These are phyloP conservation scores for Saxidomus purpurata DNA, from an alignment of 1,140 invertebrate genomes.

Conservation along the genomic window DNA sequence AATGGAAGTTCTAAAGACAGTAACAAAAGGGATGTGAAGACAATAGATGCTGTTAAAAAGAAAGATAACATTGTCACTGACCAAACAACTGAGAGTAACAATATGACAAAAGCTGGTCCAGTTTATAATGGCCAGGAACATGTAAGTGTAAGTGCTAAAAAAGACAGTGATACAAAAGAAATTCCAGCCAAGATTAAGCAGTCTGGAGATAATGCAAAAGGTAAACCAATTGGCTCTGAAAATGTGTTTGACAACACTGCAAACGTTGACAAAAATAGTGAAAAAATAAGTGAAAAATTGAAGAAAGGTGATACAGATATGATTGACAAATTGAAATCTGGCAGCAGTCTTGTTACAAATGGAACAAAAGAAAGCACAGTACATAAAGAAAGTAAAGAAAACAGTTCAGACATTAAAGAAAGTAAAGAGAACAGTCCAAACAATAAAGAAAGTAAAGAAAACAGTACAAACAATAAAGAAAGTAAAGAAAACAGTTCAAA, in stretches of 20 bases:
- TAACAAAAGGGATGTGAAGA: neutral
- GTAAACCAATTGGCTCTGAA: neutral
- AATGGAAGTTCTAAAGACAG: neutral
- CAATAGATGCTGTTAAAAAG: neutral
- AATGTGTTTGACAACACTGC: neutral
- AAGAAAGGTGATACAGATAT: neutral
- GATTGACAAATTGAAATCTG: neutral
- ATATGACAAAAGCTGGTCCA: too few relatives aligned
- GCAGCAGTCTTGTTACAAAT: neutral
- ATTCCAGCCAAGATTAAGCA: neutral
- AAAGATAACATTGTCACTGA: neutral
- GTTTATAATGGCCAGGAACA: neutral
- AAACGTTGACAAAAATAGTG: neutral
- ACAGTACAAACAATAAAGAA: neutral
- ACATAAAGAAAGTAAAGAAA: neutral
- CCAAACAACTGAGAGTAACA: neutral
- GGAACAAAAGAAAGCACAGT: neutral
- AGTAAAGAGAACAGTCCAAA: too few relatives aligned
- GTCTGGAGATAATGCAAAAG: neutral
- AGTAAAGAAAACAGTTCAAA: neutral
- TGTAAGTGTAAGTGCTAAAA: neutral
- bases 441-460: neutral
- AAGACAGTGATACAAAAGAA: neutral
- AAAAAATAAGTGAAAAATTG: neutral
- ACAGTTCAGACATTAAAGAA: neutral